These are phyloP conservation scores for Dreissena rostriformis DNA, from an alignment of 1,140 invertebrate species.

Conservation along the genomic window DNA sequence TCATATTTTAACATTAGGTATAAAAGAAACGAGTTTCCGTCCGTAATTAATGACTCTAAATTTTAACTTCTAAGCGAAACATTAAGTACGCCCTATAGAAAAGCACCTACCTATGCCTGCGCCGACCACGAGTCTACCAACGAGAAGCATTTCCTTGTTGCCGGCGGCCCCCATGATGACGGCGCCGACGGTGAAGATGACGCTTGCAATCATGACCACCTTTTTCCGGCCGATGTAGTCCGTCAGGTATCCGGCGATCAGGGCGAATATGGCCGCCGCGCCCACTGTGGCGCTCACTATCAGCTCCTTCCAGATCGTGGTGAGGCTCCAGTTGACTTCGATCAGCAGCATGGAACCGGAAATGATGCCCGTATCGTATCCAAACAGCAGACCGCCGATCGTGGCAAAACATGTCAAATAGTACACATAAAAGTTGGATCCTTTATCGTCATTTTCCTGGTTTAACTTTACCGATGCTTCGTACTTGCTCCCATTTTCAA, in stretches of 20 bases:
- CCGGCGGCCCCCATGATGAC: slow-evolving; percentile 68
- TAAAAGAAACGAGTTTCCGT: no score
- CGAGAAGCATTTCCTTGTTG: slow-evolving; percentile 71
- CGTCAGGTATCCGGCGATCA: slow-evolving; percentile 70
- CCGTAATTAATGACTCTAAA: no score
- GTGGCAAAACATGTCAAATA: slow-evolving; percentile 76
- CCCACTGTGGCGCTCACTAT: no score
- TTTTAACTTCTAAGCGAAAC: no score
- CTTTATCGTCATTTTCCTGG: slow-evolving; percentile 45
- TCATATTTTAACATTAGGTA: no score
- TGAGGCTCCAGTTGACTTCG: slow-evolving; percentile 66
- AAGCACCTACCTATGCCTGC: no score
- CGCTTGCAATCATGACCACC: no score
- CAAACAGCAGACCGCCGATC: slow-evolving; percentile 86
- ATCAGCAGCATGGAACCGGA: no score
- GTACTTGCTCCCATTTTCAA: slow-evolving; percentile 18
- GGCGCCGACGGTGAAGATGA: slow-evolving; percentile 73
- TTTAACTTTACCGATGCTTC: neutral
- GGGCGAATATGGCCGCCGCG: slow-evolving; percentile 72
- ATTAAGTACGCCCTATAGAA: no score
- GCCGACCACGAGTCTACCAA: slow-evolving; percentile 73
- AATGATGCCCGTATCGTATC: slow-evolving; percentile 88
- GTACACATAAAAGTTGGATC: slow-evolving; percentile 70
- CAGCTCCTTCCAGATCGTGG: no score
- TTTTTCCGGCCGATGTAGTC: no score